phyloP scores from a whole-genome alignment of 2,113 vertebrate genomes.

The Calypte anna region DNA sequence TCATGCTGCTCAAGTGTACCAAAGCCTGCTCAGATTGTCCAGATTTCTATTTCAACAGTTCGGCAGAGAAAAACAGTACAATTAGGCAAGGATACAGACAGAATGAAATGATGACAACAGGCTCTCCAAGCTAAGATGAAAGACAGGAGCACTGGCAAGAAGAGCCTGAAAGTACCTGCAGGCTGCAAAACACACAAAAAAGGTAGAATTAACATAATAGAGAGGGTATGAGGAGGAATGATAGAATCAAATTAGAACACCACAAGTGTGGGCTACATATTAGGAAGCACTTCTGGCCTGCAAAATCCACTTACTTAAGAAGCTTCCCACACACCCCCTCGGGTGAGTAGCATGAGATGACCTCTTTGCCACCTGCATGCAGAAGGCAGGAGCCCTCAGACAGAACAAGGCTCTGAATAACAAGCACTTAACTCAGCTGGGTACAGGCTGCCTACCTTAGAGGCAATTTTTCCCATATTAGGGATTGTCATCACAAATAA shows the following conservation, averaged over 20 bases:
- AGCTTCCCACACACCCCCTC: not conserved
- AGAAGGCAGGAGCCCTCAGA: not conserved
- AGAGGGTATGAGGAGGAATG: not conserved
- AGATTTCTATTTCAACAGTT: not conserved
- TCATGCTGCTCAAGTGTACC: not conserved
- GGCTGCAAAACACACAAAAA: not conserved
- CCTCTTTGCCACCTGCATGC: not conserved
- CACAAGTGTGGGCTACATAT: slow-evolving; percentile 25
- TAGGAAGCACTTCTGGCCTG: slow-evolving; percentile 31
- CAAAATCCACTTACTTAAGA: slow-evolving; percentile 55
- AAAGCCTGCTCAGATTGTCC: not conserved
- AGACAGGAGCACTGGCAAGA: not conserved
- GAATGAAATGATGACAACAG: not conserved
- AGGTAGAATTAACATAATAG: slow-evolving; percentile 7
- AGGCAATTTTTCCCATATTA: not conserved
- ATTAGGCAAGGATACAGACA: not conserved
- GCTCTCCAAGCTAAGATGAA: not conserved
- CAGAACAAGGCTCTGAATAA: not conserved
- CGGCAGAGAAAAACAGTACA: not conserved
- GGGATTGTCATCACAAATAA: not conserved
- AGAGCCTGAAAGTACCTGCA: slow-evolving; percentile 6
- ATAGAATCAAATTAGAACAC: slow-evolving; percentile 37
- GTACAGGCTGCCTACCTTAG: not conserved
- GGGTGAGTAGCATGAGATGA: not conserved
- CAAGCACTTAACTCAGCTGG: not conserved